A percentile compares a stretch with the other conserved stretches of the same genome.
phyloP scores from a whole-genome alignment of 2,113 vertebrate genomes.

The Chaetorhynchus papuensis region DNA sequence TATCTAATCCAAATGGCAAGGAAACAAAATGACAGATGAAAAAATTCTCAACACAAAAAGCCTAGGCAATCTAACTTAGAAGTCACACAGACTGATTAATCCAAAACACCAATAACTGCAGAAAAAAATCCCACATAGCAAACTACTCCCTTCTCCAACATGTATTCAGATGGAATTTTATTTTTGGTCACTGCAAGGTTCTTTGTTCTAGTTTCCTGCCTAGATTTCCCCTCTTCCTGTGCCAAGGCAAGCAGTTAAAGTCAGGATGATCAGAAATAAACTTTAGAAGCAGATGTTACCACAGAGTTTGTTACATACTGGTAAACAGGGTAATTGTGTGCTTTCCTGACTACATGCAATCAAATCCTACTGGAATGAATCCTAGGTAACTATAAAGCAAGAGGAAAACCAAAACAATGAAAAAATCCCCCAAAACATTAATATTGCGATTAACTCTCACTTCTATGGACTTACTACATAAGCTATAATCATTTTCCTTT shows the following conservation, averaged over 20 bases:
- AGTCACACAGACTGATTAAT: neutral
- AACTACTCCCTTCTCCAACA: neutral
- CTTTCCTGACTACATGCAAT: neutral
- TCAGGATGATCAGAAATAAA: constrained; percentile 43
- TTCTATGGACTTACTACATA: neutral
- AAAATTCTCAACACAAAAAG: neutral
- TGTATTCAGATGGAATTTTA: neutral
- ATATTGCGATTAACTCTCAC: neutral
- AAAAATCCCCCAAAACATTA: neutral
- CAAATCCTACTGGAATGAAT: neutral
- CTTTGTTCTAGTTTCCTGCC: constrained; percentile 58
- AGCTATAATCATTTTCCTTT: neutral
- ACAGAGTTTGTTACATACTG: neutral
- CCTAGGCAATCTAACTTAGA: neutral
- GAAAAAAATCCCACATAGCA: neutral
- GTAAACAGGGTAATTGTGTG: neutral
- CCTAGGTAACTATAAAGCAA: neutral
- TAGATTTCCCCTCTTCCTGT: constrained; percentile 35
- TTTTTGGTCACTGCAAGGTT: neutral
- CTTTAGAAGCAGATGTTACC: constrained; percentile 15
- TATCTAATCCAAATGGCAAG: neutral
- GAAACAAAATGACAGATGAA: neutral
- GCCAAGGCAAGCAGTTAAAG: constrained; percentile 1
- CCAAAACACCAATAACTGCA: neutral
- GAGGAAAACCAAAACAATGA: neutral